A percentile compares a stretch with the other conserved stretches of the same genome.
Conservation (phyloP, 37 sponge, comb jelly and placozoan genomes). For the Ianthella basta region DNA sequence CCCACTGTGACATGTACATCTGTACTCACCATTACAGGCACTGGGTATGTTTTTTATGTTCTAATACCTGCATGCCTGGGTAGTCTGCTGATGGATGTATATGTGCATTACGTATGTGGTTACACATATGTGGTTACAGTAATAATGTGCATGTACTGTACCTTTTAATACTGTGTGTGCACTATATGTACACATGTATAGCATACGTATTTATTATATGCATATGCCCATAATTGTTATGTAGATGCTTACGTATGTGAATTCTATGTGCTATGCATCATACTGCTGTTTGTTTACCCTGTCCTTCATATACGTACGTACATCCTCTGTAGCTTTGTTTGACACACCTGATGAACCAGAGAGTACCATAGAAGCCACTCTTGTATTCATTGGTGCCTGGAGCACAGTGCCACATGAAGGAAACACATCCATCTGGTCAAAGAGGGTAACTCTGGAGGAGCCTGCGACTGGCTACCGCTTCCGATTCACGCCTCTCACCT, state of each 20-base stretch:
- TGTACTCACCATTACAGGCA: too few species aligned
- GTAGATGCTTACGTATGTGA: too few species aligned
- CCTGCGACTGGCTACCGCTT: neutral
- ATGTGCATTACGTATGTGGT: neutral
- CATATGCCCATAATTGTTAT: too few species aligned
- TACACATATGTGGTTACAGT: neutral
- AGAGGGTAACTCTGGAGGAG: neutral
- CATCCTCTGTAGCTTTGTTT: neutral
- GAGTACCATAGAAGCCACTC: neutral
- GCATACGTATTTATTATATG: too few species aligned
- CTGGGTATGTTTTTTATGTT: too few species aligned
- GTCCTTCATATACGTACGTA: neutral
- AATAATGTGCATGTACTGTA: neutral
- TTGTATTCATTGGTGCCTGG: neutral
- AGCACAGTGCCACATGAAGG: neutral
- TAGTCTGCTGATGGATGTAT: too few species aligned
- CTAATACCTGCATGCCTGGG: too few species aligned
- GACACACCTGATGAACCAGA: neutral
- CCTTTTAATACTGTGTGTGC: neutral
- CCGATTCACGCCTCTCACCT: neutral
- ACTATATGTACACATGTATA: too few species aligned
- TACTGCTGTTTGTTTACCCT: neutral
- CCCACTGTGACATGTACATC: too few species aligned
- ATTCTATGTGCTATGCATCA: neutral
- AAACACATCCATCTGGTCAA: neutral